Percentiles rank a stretch among this genome's conserved stretches.
phyloP scores from a whole-genome alignment of 2,888 invertebrate genomes.

The Kuschelorhynchus macadamiae region DNA sequence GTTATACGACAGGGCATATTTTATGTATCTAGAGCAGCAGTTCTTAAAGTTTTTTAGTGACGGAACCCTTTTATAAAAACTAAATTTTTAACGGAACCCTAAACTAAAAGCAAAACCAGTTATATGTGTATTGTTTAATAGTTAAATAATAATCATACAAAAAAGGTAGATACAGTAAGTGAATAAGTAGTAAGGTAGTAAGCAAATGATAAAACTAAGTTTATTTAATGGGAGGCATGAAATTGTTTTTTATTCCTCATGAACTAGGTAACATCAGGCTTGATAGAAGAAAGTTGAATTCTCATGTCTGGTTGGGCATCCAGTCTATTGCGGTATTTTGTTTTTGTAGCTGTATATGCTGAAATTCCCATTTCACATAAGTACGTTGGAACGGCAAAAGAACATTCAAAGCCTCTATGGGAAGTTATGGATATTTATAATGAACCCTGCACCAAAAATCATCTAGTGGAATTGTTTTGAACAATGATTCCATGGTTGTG shows the following conservation, averaged over 20 bases:
- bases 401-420: slow-evolving; percentile 30
- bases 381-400: not conserved
- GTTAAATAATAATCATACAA: not conserved
- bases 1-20: too few species aligned
- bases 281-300: not conserved
- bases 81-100: not conserved
- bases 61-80: too few species aligned
- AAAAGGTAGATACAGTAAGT: too few species aligned
- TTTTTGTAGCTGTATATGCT: not conserved
- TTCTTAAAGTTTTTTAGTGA: too few species aligned
- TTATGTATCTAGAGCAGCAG: too few species aligned
- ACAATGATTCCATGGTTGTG: slow-evolving; percentile 37
- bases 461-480: slow-evolving; percentile 28
- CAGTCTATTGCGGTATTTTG: not conserved
- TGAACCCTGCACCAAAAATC: slow-evolving; percentile 34
- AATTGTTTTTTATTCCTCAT: not conserved
- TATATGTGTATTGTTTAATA: not conserved
- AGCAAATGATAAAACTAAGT: not conserved
- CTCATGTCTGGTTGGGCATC: not conserved
- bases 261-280: not conserved
- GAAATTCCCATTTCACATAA: not conserved
- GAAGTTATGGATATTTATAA: slow-evolving; percentile 34
- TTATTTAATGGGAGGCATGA: not conserved
- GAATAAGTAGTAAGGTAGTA: too few species aligned
- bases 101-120: not conserved